A percentile compares a stretch with the other conserved stretches of the same genome.
These are phyloP conservation scores for Pseudomyrmex cubaensis DNA, from an alignment of 1,140 invertebrate genomes.

Conservation along the genomic window DNA sequence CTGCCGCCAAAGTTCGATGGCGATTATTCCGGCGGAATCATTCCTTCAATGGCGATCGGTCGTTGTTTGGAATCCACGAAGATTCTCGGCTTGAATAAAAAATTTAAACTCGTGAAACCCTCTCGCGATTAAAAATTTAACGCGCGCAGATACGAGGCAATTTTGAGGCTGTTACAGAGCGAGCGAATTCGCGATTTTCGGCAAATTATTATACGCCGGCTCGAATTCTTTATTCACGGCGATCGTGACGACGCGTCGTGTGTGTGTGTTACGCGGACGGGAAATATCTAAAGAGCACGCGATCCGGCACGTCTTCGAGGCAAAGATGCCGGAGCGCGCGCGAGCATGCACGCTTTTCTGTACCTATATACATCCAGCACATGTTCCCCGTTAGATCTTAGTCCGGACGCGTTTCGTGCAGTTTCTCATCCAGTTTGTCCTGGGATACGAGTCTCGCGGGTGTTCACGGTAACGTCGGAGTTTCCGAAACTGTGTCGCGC, in stretches of 20 bases:
- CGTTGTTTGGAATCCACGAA: background rate
- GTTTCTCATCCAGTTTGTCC: slow-evolving; percentile 65
- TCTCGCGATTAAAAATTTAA: slow-evolving; percentile 8
- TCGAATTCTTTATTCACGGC: slow-evolving; percentile 23
- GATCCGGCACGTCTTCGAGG: slow-evolving; percentile 30
- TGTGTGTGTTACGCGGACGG: slow-evolving; percentile 13
- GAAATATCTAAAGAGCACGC: slow-evolving; percentile 33
- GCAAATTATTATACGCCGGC: background rate
- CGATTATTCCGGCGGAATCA: slow-evolving; percentile 60
- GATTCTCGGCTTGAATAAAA: background rate
- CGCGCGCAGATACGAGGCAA: background rate
- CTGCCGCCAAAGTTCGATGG: slow-evolving; percentile 58
- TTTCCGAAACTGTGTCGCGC: slow-evolving; percentile 58
- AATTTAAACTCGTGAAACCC: background rate
- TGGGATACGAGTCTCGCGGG: slow-evolving; percentile 64
- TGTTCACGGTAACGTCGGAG: slow-evolving; percentile 49
- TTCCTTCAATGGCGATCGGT: background rate
- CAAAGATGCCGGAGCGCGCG: slow-evolving; percentile 11
- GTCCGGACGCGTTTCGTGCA: slow-evolving; percentile 58
- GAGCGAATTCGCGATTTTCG: slow-evolving; percentile 26
- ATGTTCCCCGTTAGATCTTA: slow-evolving; percentile 58
- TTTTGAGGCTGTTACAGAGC: background rate
- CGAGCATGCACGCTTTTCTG: background rate
- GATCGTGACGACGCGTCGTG: background rate
- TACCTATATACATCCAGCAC: slow-evolving; percentile 14